Conservation (phyloP, 2,888 invertebrate genomes). For the Muschampia plurimacula region DNA sequence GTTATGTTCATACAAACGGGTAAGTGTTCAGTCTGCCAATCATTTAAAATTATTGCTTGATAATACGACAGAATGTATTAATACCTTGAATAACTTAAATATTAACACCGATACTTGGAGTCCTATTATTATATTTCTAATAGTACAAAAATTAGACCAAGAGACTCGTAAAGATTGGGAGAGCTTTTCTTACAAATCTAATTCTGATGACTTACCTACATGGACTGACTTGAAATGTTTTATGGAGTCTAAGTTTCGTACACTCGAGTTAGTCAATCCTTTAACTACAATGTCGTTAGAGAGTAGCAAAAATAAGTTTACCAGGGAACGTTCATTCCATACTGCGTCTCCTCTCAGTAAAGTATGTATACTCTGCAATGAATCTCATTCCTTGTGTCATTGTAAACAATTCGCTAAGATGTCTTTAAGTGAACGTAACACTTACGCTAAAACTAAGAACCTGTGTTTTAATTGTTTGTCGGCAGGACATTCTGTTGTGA, state of each 20-base stretch:
- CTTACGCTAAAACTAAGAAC: constrained; percentile 26
- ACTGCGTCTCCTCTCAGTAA: background rate
- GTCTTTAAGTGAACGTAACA: constrained; percentile 5
- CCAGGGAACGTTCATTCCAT: constrained; percentile 17
- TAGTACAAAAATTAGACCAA: constrained; percentile 41
- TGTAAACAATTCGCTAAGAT: constrained; percentile 32
- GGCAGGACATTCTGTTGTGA: constrained; percentile 29
- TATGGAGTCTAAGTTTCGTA: constrained; percentile 41
- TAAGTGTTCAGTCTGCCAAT: constrained; percentile 21
- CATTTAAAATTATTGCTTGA: constrained; percentile 40
- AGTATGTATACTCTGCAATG: constrained; percentile 21
- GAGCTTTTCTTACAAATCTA: constrained; percentile 18
- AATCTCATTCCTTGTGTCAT: constrained; percentile 25
- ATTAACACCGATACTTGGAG: constrained; percentile 40
- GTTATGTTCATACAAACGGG: background rate
- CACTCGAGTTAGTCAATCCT: constrained; percentile 35
- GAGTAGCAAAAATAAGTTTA: background rate
- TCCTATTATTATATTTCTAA: constrained; percentile 40
- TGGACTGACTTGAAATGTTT: constrained; percentile 26
- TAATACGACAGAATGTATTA: constrained; percentile 39
- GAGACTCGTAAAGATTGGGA: constrained; percentile 43
- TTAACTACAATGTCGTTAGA: background rate
- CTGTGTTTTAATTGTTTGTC: constrained; percentile 38
- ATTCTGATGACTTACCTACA: constrained; percentile 35
- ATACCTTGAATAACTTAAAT: constrained; percentile 39